Base-by-base conservation (phyloP, 1,140 invertebrate genomes). In the Drosophila ambigua region DNA sequence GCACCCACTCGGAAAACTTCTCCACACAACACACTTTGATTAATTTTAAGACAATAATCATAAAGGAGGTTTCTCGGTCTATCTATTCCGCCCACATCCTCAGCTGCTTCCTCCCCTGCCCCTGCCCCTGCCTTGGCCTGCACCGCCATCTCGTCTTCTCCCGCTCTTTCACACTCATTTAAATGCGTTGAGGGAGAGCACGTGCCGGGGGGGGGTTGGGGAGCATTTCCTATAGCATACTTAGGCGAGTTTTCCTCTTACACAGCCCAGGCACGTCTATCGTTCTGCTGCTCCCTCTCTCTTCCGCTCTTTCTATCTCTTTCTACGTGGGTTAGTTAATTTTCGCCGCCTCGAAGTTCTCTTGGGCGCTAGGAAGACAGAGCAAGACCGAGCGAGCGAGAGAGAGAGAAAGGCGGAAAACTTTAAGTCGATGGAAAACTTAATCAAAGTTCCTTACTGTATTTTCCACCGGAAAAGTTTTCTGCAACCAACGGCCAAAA, bases 1-100 rank as follows among this genome's bases (percentile, higher is more conserved):
- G 7, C 3, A 11, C 9, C 35, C 11, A 2, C 11, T 5, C 11
- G 11, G 1, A 5, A 58, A 71, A 75, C 65, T 44, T 78, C 76
- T 20, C 62, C 60, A 41, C 69, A 64, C 82, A 85, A 85, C 74
- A 75, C 78, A 87, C 66, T 78, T 85, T 85, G 82, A 85, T 85
- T 87, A 85, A 85, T 85, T 85, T 87, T 82, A 87, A 87, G 82
- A 85, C 82, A 85, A 85, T 85, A 85, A 87, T 85, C 83, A 85
- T 85, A 78, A 85, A 79, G 71, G 82, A 72, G 69, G 51, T 48
- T 39, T 5, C 11, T 50, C 20, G 45, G 50, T 57, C 63, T n/a
- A 24, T 26, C 15, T 31, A 46, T 35, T 35, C 58, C 49, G 48
- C 53, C 76, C 45, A 15, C 46, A 41, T 26, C 52, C n/a, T 5